Conservation (phyloP, 2,888 invertebrate species). For the Actias luna region DNA sequence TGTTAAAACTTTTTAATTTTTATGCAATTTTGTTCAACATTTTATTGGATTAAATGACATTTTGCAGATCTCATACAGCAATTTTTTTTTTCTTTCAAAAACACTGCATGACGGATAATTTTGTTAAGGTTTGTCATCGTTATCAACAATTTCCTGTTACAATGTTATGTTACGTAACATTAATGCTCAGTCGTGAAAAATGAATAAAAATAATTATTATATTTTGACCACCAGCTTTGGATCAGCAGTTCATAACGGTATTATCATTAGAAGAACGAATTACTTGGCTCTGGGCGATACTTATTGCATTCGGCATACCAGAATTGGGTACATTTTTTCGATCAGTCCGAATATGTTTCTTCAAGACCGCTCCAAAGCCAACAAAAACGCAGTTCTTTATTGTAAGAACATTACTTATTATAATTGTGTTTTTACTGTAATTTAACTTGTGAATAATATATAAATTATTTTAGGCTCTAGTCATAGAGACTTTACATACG, state of each 20-base stretch:
- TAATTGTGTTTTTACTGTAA: conserved; percentile 13
- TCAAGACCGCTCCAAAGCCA: conserved; percentile 85
- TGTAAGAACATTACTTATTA: conserved; percentile 56
- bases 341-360: conserved; percentile 86
- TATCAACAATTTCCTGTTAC: too few relatives aligned
- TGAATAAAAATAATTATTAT: neutral
- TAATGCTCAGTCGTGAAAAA: neutral
- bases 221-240: conserved; percentile 69
- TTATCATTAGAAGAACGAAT: conserved; percentile 85
- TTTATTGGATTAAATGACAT: too few relatives aligned
- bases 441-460: neutral
- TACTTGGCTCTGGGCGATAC: conserved; percentile 90
- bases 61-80: too few relatives aligned
- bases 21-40: too few relatives aligned
- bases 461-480: conserved; percentile 66
- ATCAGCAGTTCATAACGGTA: conserved; percentile 83
- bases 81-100: too few relatives aligned
- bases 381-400: conserved; percentile 76
- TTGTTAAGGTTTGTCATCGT: too few relatives aligned
- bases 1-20: too few relatives aligned
- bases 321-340: conserved; percentile 88
- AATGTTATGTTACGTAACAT: neutral
- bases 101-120: too few relatives aligned
- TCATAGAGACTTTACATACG: conserved; percentile 90
- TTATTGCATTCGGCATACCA: conserved; percentile 88